These are phyloP conservation scores for Teinopalpus imperialis DNA, from an alignment of 2,888 invertebrate species.

Conservation along the genomic window DNA sequence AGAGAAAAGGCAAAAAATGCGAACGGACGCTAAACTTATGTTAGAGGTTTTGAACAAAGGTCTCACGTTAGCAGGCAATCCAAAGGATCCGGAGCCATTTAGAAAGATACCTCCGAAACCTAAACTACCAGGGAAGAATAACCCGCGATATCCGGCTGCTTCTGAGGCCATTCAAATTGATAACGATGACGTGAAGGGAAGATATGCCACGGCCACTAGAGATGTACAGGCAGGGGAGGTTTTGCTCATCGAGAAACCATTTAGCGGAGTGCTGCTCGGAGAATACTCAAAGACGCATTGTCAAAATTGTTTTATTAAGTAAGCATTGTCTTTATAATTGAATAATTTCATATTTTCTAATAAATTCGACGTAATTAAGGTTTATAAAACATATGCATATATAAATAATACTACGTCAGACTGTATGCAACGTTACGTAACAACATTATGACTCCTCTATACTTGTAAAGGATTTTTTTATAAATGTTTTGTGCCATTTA, in stretches of 20 bases:
- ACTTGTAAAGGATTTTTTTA: no score
- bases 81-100: conserved; percentile 59
- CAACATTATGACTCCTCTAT: no score
- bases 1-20: conserved; percentile 84
- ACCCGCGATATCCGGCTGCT: conserved; percentile 78
- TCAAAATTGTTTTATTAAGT: conserved; percentile 87
- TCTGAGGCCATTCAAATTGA: conserved; percentile 85
- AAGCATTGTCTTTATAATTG: no score
- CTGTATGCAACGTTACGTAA: no score
- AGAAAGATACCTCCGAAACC: conserved; percentile 61
- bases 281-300: conserved; percentile 87
- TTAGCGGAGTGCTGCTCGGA: conserved; percentile 86
- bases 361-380: no score
- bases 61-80: conserved; percentile 68
- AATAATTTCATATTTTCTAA: no score
- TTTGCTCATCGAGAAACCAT: conserved; percentile 87
- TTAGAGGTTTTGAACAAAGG: conserved; percentile 85
- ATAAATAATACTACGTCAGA: no score
- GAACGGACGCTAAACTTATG: conserved; percentile 87
- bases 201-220: conserved; percentile 87
- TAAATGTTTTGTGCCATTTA: no score
- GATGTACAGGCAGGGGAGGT: conserved; percentile 88
- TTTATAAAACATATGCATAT: no score
- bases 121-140: conserved; percentile 66
- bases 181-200: conserved; percentile 83